phyloP scores from a whole-genome alignment of 2,113 vertebrate species.

The rat (Rattus norvegicus) region DNA sequence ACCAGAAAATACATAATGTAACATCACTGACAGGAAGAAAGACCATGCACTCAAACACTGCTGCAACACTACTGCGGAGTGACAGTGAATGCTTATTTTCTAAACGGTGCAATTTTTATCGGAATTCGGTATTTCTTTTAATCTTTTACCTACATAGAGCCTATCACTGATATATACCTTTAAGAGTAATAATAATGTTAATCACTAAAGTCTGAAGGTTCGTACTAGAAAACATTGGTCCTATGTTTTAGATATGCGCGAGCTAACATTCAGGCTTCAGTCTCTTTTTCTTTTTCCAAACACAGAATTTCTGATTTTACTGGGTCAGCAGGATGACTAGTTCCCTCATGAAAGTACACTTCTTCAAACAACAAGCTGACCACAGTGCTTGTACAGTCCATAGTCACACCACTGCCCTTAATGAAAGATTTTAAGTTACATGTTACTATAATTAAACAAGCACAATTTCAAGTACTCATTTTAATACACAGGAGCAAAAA shows the following conservation, averaged over 20 bases:
- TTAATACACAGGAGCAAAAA: constrained; percentile 29
- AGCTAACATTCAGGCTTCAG: background rate
- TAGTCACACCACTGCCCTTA: background rate
- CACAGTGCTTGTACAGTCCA: constrained; percentile 7
- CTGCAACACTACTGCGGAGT: background rate
- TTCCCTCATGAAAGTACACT: background rate
- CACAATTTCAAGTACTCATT: background rate
- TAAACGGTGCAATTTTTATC: background rate
- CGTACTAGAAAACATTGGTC: background rate
- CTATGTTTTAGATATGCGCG: background rate
- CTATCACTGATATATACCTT: background rate
- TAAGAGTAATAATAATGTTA: background rate
- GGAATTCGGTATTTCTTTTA: background rate
- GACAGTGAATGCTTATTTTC: background rate
- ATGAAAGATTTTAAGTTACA: background rate
- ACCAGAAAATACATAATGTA: background rate
- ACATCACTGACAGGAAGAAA: background rate
- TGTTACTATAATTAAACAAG: constrained; percentile 4
- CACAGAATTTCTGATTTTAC: background rate
- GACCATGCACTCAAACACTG: background rate
- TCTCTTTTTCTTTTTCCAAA: constrained; percentile 23
- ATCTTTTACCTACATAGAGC: background rate
- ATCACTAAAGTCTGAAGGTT: background rate
- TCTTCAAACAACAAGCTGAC: constrained; percentile 14
- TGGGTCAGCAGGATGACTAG: background rate